Base-by-base conservation (phyloP, 2,113 vertebrate species). In the Dipodomys stephensi region DNA sequence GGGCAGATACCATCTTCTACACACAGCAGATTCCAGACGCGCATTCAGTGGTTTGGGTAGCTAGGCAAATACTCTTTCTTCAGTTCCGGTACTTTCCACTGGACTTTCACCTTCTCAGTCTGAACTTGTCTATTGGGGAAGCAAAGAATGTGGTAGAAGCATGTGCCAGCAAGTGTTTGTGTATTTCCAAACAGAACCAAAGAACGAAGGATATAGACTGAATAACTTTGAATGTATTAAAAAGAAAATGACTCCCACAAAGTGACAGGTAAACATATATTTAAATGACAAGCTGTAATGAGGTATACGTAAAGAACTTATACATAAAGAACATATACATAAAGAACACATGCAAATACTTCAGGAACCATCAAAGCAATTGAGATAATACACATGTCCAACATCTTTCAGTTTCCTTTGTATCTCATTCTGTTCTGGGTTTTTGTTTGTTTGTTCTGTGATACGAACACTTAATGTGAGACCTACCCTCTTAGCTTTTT, bases 21-120 rank as follows among this genome's bases (percentile, higher is more conserved):
- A 86, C 77, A 82, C 10, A 90, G 67, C 53, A 85, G 83, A 96
- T 95, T 96, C 97, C 83, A 96, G 93, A 88, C 96, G 97, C 97
- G 92, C 78, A 94, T 96, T 96, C 65, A 15, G 72, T 95, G 62
- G 27, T 44, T 85, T 96, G 94, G 92, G 95, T 95, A 91, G 88
- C 67, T 96, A 96, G 27, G 88, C 78, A 97, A 97, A 91, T 87
- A 96, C 16, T 76, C 80, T 95, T 97, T 88, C 94, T 79, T 89
- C n/a, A 28, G 80, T 67, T 96, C 95, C 1, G 94, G 87, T 95
- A 95, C 95, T 96, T 97, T 96, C 85, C 88, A 15, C 79, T 39
- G 92, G 93, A 95, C 97, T 97, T 95, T 96, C 92, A 72, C 90
- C 65, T 73, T 94, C 25, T 97, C 30, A 71, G 97, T 97, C 94